These are phyloP conservation scores for Pipistrellus pipistrellus DNA, from an alignment of 2,797 vertebrate species.

Conservation along the genomic window DNA sequence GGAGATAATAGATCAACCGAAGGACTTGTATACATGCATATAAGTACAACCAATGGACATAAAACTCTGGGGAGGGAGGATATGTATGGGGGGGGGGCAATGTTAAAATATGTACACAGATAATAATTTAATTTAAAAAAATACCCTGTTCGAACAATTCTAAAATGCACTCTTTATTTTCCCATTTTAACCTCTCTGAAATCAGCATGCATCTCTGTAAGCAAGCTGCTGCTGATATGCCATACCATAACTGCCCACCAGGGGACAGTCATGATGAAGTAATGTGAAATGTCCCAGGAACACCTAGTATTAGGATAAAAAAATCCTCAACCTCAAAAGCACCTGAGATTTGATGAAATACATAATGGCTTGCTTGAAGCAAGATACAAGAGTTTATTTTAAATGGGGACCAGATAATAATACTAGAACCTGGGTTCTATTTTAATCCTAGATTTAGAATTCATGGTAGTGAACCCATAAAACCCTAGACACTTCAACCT, in stretches of 20 bases:
- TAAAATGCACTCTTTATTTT: neutral
- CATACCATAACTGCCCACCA: neutral
- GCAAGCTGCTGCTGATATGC: neutral
- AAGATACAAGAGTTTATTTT: neutral
- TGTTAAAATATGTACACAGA: no score
- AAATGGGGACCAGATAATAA: neutral
- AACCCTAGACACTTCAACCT: neutral
- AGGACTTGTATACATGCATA: no score
- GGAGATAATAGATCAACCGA: no score
- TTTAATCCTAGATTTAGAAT: slow-evolving; percentile 10
- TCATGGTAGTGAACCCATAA: neutral
- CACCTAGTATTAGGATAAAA: neutral
- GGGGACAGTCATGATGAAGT: slow-evolving; percentile 29
- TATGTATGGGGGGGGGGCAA: no score
- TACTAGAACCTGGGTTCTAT: neutral
- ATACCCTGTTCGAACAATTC: neutral
- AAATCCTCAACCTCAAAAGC: neutral
- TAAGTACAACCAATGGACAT: no score
- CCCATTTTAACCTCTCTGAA: slow-evolving; percentile 9
- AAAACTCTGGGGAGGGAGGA: no score
- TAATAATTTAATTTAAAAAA: neutral
- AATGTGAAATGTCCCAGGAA: neutral
- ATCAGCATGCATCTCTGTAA: neutral
- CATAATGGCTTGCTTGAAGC: neutral
- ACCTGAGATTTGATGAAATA: neutral